phyloP scores from a whole-genome alignment of 2,797 vertebrate genomes.

The Thripadectes ignobilis region DNA sequence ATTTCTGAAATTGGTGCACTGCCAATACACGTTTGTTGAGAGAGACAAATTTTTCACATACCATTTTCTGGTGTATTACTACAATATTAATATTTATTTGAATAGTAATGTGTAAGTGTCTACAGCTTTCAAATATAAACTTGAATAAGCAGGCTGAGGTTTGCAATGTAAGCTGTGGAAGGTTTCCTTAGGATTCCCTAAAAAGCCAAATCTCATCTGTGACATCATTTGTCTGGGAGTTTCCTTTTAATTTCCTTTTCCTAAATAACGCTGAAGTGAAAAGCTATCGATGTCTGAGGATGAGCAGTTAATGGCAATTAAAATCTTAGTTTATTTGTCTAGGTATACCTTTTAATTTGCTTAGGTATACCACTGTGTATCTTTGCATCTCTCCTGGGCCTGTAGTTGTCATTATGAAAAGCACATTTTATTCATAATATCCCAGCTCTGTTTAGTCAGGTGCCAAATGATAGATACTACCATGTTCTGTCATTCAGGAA shows the following conservation, averaged over 20 bases:
- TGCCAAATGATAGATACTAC: background rate
- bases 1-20: background rate
- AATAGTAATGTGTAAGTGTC: background rate
- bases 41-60: background rate
- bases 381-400: background rate
- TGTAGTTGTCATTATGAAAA: background rate
- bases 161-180: background rate
- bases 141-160: background rate
- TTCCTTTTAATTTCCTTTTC: background rate
- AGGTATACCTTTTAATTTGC: background rate
- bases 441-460: background rate
- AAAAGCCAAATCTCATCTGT: background rate
- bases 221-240: background rate
- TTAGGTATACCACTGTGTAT: background rate
- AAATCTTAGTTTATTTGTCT: background rate
- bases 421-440: background rate
- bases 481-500: background rate
- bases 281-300: background rate
- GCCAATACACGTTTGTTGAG: background rate
- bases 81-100: conserved; percentile 37
- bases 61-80: background rate
- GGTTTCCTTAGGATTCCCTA: background rate
- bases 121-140: background rate
- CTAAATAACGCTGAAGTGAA: background rate
- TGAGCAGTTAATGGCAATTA: background rate